These are phyloP conservation scores for Tetramorium parvispinum DNA, from an alignment of 1,140 invertebrate species.

Conservation along the genomic window DNA sequence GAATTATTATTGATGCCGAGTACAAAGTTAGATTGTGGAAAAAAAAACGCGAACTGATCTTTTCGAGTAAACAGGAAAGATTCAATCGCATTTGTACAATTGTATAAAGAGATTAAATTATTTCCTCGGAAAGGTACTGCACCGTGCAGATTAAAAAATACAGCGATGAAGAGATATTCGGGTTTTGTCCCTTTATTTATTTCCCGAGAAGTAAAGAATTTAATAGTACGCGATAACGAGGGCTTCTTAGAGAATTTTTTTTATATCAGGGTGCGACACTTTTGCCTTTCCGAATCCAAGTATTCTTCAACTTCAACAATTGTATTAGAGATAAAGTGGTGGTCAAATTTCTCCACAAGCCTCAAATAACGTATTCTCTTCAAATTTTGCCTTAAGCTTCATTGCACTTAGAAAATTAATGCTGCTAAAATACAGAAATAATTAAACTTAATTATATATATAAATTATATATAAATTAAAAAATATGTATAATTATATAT, in stretches of 20 bases:
- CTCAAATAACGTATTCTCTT: background rate
- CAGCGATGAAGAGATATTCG: background rate
- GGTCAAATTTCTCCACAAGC: background rate
- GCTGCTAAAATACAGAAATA: background rate
- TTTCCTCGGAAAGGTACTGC: background rate
- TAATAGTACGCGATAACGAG: background rate
- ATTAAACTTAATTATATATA: background rate
- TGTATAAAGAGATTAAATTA: background rate
- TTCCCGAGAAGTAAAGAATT: background rate
- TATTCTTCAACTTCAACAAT: background rate
- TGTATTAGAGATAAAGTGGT: background rate
- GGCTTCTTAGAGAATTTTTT: background rate
- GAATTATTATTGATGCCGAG: slow-evolving; percentile 6
- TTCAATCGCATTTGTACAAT: background rate
- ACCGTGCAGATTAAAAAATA: background rate
- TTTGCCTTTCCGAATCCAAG: background rate
- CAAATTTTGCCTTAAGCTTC: background rate
- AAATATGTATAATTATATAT: background rate
- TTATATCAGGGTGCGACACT: background rate
- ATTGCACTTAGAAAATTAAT: background rate
- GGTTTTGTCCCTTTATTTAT: background rate
- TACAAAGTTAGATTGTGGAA: background rate
- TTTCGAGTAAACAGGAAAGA: background rate
- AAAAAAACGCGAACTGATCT: background rate
- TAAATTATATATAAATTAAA: background rate